Evolutionary conservation across 2,888 invertebrate genomes (phyloP).

Genomic region (Merodon equestris): DNA sequence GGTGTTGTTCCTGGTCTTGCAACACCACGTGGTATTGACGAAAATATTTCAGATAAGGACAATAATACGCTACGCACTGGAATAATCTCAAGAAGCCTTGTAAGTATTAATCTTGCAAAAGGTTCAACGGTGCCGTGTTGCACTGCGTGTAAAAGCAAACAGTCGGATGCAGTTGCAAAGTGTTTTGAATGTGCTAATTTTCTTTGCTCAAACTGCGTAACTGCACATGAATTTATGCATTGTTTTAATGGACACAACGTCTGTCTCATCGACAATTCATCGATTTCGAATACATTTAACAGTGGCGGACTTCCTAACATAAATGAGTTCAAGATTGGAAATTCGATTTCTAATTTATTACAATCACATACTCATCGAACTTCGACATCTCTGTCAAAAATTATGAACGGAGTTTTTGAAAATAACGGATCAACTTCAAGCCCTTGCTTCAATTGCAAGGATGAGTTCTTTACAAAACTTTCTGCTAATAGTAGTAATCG

Average conservation of each 20-base stretch:
- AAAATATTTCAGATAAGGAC: slow-evolving; percentile 49
- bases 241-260: slow-evolving; percentile 98
- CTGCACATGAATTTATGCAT: slow-evolving; percentile 99
- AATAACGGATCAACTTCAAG: slow-evolving; percentile 46
- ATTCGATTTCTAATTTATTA: slow-evolving; percentile 76
- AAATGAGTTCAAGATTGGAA: slow-evolving; percentile 75
- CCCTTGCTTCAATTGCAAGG: slow-evolving; percentile 62
- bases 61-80: slow-evolving; percentile 69
- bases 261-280: slow-evolving; percentile 78
- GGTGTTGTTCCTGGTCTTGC: slow-evolving; percentile 74
- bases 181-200: slow-evolving; percentile 98
- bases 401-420: slow-evolving; percentile 54
- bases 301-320: slow-evolving; percentile 69
- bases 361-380: slow-evolving; percentile 68
- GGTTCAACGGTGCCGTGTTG: slow-evolving; percentile 84
- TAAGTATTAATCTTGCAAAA: slow-evolving; percentile 77
- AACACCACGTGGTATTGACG: slow-evolving; percentile 37
- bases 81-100: slow-evolving; percentile 70
- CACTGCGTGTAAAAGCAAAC: slow-evolving; percentile 97
- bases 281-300: slow-evolving; percentile 73
- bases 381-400: slow-evolving; percentile 57
- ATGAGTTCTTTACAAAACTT: slow-evolving; percentile 54
- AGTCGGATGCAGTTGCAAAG: slow-evolving; percentile 95
- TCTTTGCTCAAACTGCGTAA: slow-evolving; percentile 97
- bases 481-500: slow-evolving; percentile 43